Percentiles rank a stretch among this genome's conserved stretches.
Evolutionary conservation across 2,113 vertebrate genomes (phyloP).

Genomic region (Trinectes maculatus): DNA sequence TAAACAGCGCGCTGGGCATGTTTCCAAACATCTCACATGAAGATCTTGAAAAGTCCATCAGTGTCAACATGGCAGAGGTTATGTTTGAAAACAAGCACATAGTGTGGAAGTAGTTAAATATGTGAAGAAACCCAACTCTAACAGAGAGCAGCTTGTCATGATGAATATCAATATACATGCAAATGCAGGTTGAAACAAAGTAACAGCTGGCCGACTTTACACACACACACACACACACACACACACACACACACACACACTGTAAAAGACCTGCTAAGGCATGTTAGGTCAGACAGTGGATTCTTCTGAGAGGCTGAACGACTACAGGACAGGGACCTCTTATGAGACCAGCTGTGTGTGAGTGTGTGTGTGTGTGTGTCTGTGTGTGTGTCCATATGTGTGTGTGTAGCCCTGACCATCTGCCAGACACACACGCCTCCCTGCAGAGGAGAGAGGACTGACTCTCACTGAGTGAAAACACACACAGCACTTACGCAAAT

Average conservation of each 20-base stretch:
- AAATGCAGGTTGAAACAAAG: constrained; percentile 45
- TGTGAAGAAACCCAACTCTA: not conserved
- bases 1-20: constrained; percentile 6
- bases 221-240: constrained; percentile 35
- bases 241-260: constrained; percentile 38
- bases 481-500: constrained; percentile 36
- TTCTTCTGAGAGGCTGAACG: constrained; percentile 56
- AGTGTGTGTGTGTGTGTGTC: constrained; percentile 40
- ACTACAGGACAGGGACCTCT: constrained; percentile 57
- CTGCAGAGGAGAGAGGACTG: constrained; percentile 50
- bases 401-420: constrained; percentile 72
- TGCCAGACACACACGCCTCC: constrained; percentile 64
- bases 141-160: constrained; percentile 27
- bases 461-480: constrained; percentile 49
- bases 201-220: constrained; percentile 59
- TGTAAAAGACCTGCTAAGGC: constrained; percentile 60
- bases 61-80: too few species aligned
- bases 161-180: constrained; percentile 65
- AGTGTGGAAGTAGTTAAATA: not conserved
- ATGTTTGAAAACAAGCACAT: too few species aligned
- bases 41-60: too few species aligned
- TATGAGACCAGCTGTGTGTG: constrained; percentile 51
- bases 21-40: too few species aligned
- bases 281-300: constrained; percentile 67
- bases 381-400: constrained; percentile 1